These are phyloP conservation scores for Alitta virens DNA, from an alignment of 2,888 invertebrate species.

Conservation along the genomic window DNA sequence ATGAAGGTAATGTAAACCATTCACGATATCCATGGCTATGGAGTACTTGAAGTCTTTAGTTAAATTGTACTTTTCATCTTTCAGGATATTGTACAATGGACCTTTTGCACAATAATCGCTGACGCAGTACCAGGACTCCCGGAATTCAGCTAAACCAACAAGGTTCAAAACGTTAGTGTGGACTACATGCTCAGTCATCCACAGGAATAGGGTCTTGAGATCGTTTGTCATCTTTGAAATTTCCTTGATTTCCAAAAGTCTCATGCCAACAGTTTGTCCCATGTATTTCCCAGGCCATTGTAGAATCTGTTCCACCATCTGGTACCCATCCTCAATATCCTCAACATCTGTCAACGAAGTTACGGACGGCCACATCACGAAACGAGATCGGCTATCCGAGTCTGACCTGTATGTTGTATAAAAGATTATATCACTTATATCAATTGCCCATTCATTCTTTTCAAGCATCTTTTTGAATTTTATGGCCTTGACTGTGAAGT, in stretches of 20 bases:
- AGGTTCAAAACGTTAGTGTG: constrained; percentile 43
- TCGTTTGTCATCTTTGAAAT: constrained; percentile 7
- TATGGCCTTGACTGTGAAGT: neutral
- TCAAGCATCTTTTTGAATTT: neutral
- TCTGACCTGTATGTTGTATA: constrained; percentile 20
- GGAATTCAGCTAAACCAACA: constrained; percentile 39
- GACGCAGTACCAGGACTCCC: constrained; percentile 31
- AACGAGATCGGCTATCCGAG: neutral
- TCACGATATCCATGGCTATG: constrained; percentile 34
- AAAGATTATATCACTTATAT: constrained; percentile 40
- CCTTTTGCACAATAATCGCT: constrained; percentile 44
- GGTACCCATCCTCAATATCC: constrained; percentile 17
- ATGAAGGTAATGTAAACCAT: constrained; percentile 45
- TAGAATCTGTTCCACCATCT: constrained; percentile 23
- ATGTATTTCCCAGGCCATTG: constrained; percentile 46
- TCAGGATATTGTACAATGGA: constrained; percentile 36
- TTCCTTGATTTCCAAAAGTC: constrained; percentile 19
- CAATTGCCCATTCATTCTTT: constrained; percentile 27
- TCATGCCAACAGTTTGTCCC: constrained; percentile 33
- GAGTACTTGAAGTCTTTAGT: constrained; percentile 38
- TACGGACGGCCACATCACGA: constrained; percentile 20
- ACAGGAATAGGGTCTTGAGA: constrained; percentile 34
- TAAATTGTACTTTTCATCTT: constrained; percentile 37
- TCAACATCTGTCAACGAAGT: constrained; percentile 12
- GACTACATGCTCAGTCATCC: constrained; percentile 35